Evolutionary conservation across 2,113 vertebrate species (phyloP), one percentile per base, ranked within the genome.

Genomic region (Scomber colias): DNA sequence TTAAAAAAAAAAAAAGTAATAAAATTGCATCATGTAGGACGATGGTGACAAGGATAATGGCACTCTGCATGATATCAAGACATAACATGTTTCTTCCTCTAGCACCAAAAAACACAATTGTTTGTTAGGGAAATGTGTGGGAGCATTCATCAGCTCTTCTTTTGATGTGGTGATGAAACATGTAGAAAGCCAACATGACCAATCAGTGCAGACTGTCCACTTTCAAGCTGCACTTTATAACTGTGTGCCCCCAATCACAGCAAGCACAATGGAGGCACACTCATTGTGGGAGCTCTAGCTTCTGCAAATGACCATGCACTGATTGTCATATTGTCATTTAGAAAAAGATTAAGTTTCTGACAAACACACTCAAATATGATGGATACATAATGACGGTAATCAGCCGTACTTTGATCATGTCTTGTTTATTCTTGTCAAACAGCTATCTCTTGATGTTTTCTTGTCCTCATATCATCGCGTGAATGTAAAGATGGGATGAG

Each of bases 321-420:
- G 78, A 87, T 84, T 85, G 65, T 35, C 53, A 57, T 72, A 80
- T 83, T 87, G 79, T 84, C 62, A 55, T 77, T 69, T 11, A 54
- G 71, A 84, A 54, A 44, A 24, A 79, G 46, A 64, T 56, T 12
- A 55, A 46, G 14, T 69, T 59, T 46, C 44, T 17, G 7, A 70
- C 19, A 27, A 64, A 62, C 49, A 60, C 5, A 53, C 21, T 75
- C 55, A 45, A 44, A 72, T 4, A 66, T 3, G 3, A 16, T 30
- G 31, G 63, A 74, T 50, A 3, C 48, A 74, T 63, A 83, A 89
- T 75, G n/a, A 27, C 40, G 30, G 54, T 50, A 84, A 81, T 84
- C 56, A 87, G 45, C 19, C 44, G 59, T 3, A 10, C 72, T 73
- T 85, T 75, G 40, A 83, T 82, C 71, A n/a, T 51, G 62, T 62